phyloP scores from a whole-genome alignment of 2,888 invertebrate species.

The Mesodorylaimus sp. region DNA sequence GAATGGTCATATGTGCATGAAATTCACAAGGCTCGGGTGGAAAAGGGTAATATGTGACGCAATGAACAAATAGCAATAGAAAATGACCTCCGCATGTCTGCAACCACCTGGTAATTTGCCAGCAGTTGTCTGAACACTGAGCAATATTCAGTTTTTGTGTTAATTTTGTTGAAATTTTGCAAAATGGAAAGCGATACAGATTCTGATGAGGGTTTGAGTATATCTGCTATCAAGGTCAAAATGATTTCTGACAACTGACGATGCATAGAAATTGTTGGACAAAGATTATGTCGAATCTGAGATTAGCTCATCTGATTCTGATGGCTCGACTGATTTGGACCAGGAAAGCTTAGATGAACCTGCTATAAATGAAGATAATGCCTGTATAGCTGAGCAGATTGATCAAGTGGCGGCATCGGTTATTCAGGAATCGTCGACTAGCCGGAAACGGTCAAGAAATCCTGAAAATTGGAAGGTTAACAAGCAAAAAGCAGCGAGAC shows the following conservation, averaged over 20 bases:
- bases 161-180: background rate
- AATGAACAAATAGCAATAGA: background rate
- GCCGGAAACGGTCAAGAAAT: background rate
- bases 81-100: background rate
- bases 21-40: background rate
- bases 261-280: background rate
- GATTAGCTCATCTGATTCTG: background rate
- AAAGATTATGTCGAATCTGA: background rate
- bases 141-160: background rate
- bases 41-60: background rate
- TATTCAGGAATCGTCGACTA: background rate
- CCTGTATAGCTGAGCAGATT: background rate
- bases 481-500: background rate
- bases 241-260: background rate
- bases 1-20: background rate
- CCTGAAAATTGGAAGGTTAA: background rate
- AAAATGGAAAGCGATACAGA: background rate
- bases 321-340: background rate
- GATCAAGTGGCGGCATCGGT: background rate
- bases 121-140: too few relatives aligned
- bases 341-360: background rate
- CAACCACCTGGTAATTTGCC: too few relatives aligned
- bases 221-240: background rate
- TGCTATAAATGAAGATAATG: background rate
- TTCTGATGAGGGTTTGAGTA: background rate